Conservation (phyloP, 2,113 vertebrate genomes). For the Mobula hypostoma region DNA sequence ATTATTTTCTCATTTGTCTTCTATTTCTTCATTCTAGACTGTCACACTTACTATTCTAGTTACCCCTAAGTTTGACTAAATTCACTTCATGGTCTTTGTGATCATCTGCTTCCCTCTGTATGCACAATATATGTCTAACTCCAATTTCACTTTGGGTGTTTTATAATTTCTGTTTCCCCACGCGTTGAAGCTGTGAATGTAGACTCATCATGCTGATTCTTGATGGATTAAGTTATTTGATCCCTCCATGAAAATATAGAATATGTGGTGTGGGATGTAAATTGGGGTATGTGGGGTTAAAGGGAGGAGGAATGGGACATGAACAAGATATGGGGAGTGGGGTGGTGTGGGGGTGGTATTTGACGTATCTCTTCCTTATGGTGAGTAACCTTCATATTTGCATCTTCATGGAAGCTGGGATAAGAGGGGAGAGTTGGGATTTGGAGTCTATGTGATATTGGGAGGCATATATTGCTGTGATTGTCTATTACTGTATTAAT, state of each 20-base stretch:
- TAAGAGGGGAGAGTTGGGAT: too few species aligned
- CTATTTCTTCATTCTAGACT: neutral
- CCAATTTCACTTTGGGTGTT: neutral
- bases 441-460: neutral
- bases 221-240: neutral
- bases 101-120: neutral
- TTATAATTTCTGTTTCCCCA: neutral
- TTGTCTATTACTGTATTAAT: neutral
- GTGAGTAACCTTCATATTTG: too few species aligned
- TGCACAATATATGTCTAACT: neutral
- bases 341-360: too few species aligned
- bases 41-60: neutral
- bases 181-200: neutral
- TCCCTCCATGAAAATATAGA: neutral
- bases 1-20: neutral
- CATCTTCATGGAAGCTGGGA: too few species aligned
- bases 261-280: neutral
- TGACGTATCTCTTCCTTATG: too few species aligned
- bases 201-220: neutral
- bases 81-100: neutral
- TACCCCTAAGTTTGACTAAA: neutral
- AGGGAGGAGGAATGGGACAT: too few species aligned
- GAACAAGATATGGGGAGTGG: too few species aligned
- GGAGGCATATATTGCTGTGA: neutral
- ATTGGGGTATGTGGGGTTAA: too few species aligned